Conservation (phyloP, 1,140 invertebrate species). For the Drosophila rufa region DNA sequence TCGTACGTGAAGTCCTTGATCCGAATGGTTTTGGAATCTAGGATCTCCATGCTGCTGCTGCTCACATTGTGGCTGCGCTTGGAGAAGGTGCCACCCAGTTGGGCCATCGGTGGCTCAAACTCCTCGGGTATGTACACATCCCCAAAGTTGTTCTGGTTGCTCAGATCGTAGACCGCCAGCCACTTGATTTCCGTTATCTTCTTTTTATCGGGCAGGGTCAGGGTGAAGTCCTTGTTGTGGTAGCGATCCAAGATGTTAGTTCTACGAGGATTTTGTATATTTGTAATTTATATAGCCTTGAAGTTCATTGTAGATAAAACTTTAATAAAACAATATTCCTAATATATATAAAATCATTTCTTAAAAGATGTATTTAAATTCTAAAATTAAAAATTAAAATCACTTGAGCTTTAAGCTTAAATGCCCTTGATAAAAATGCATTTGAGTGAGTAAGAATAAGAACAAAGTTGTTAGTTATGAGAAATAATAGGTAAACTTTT, state of each 20-base stretch:
- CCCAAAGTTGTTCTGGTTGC: conserved; percentile 94
- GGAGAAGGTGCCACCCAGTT: conserved; percentile 90
- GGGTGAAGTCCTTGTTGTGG: conserved; percentile 93
- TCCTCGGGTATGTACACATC: conserved; percentile 96
- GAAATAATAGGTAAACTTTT: no score
- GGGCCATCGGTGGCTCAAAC: conserved; percentile 93
- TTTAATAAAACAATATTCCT: no score
- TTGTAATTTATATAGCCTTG: background rate
- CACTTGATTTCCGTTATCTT: conserved; percentile 95
- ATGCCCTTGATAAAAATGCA: no score
- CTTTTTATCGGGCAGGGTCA: conserved; percentile 94
- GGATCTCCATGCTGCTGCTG: conserved; percentile 90
- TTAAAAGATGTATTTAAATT: no score
- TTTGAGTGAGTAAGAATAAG: no score
- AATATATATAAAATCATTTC: no score
- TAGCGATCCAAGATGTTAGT: conserved; percentile 95
- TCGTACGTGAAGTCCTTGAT: conserved; percentile 92
- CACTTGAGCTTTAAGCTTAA: no score
- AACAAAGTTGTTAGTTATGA: no score
- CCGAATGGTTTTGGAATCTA: conserved; percentile 93
- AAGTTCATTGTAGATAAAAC: no score
- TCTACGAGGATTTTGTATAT: conserved; percentile 85
- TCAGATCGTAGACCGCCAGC: conserved; percentile 95
- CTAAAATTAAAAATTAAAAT: no score
- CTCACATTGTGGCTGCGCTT: conserved; percentile 89